phyloP scores from a whole-genome alignment of 2,888 invertebrate genomes.

The Pimpla rufipes region DNA sequence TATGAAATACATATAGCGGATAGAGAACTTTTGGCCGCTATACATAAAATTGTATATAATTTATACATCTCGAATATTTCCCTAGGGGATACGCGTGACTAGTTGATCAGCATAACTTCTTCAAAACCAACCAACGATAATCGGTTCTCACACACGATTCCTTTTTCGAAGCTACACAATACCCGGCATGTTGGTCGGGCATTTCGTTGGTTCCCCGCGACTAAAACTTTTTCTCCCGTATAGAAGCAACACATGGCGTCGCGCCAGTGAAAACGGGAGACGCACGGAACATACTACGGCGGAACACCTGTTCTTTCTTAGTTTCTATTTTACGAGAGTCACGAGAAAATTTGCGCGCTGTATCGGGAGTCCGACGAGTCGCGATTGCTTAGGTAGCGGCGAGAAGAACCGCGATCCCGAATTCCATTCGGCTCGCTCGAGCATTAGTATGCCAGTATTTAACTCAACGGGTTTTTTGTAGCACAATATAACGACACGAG shows the following conservation, averaged over 20 bases:
- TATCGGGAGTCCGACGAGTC: slow-evolving; percentile 28
- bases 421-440: slow-evolving; percentile 42
- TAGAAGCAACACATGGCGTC: slow-evolving; percentile 35
- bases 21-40: no score
- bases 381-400: slow-evolving; percentile 44
- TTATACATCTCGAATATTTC: no score
- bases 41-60: no score
- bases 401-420: slow-evolving; percentile 29
- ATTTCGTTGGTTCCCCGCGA: no score
- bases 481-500: slow-evolving; percentile 31
- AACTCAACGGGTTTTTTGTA: slow-evolving; percentile 56
- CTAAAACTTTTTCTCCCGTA: not conserved
- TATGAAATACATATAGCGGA: no score
- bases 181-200: no score
- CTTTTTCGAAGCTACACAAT: no score
- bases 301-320: slow-evolving; percentile 59
- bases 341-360: slow-evolving; percentile 14
- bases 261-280: slow-evolving; percentile 17
- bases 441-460: slow-evolving; percentile 63
- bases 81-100: no score
- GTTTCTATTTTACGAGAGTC: slow-evolving; percentile 40
- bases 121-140: no score
- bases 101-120: no score
- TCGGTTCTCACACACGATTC: no score
- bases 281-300: slow-evolving; percentile 10